Evolutionary conservation across 2,113 vertebrate species (phyloP).

Genomic region (Rhea pennata): DNA sequence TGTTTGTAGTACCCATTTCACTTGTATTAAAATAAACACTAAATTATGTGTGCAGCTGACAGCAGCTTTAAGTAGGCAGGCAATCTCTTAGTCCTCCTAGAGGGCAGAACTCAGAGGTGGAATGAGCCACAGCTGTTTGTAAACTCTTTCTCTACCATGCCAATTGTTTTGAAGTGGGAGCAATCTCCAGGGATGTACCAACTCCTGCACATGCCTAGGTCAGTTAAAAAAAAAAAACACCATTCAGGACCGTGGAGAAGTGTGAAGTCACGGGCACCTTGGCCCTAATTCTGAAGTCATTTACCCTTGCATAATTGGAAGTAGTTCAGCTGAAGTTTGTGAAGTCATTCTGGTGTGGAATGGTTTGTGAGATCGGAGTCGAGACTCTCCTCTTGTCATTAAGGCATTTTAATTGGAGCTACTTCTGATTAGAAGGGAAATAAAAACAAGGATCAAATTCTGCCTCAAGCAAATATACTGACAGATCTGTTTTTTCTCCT

Average conservation of each 20-base stretch:
- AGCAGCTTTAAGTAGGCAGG: not conserved
- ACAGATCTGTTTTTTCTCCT: not conserved
- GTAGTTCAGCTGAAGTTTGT: not conserved
- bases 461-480: not conserved
- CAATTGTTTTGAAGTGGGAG: not conserved
- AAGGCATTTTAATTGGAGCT: not conserved
- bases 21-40: conserved; percentile 28
- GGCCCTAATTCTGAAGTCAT: not conserved
- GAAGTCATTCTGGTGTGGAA: not conserved
- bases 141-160: not conserved
- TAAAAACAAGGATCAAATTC: not conserved
- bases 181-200: not conserved
- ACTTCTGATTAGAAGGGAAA: not conserved
- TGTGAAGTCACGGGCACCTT: not conserved
- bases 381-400: not conserved
- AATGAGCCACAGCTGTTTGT: fast-evolving
- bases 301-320: not conserved
- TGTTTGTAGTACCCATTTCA: conserved; percentile 23
- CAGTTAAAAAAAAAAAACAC: not conserved
- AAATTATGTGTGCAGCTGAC: not conserved
- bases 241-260: not conserved
- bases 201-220: not conserved
- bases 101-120: not conserved
- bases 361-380: not conserved
- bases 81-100: not conserved